Evolutionary conservation across 2,888 invertebrate species (phyloP), one percentile per base, ranked within the genome.

Genomic region (Atethmia centrago): DNA sequence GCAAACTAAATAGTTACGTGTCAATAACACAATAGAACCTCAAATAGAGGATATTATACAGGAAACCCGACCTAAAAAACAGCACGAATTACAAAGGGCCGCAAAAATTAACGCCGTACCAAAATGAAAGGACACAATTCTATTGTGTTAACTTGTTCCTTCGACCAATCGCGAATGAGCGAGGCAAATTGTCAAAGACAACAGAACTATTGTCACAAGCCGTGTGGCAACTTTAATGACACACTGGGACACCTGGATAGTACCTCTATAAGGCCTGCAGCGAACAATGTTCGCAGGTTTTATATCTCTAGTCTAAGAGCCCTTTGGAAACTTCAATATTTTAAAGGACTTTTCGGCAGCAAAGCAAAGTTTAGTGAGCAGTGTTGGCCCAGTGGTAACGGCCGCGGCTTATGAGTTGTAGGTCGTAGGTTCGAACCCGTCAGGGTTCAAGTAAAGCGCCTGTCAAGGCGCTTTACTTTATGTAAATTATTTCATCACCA

Each of bases 121-220:
- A 55, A 77, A 74, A 79, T 79, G 72, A 83, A 86, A 91, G 93
- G 91, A 92, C 91, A 92, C 91, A 92, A 93, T 94, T 94, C 94
- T 93, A 94, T 95, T 95, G 94, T 95, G 91, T 88, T 78, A 80
- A 75, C 82, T 81, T 79, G 86, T 88, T 89, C 79, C 84, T 80
- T 70, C 87, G 85, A 59, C 58, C 71, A 72, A 92, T 92, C 85
- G 88, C 87, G 85, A 85, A 87, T 84, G 82, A 88, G 90, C 92
- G 92, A 82, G 77, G 84, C 92, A 88, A 94, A 94, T 93, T 90
- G 89, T 92, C 92, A 93, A 93, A 92, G 91, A 89, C 88, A 89
- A 88, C 83, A 87, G 81, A 83, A 85, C 85, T 84, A 89, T 87
- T 88, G 88, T 91, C 87, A 82, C 82, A 75, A 80, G 71, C 78